These are phyloP conservation scores for Gymnocypris eckloni DNA, from an alignment of 2,797 vertebrate species.

Conservation along the genomic window DNA sequence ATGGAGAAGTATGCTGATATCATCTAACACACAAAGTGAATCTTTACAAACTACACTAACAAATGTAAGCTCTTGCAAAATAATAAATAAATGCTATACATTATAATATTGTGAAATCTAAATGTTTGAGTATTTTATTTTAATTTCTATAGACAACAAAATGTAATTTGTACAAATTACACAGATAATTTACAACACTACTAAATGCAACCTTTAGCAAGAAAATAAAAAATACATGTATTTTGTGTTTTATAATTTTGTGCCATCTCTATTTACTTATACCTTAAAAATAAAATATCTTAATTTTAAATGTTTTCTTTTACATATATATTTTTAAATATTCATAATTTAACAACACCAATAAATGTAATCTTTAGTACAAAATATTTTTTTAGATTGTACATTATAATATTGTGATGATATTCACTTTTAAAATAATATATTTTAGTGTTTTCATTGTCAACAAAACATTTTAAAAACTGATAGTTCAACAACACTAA, in stretches of 20 bases:
- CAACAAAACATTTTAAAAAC: background rate
- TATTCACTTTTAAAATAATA: background rate
- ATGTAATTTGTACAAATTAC: background rate
- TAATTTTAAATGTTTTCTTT: background rate
- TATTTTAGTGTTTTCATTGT: background rate
- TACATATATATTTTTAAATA: background rate
- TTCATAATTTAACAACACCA: background rate
- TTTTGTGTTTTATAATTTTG: background rate
- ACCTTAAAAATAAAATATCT: background rate
- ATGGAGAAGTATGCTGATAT: slow-evolving; percentile 77
- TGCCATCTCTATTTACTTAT: background rate
- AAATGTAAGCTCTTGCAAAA: background rate
- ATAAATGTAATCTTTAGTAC: background rate
- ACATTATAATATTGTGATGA: background rate
- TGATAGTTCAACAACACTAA: background rate
- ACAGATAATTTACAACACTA: background rate
- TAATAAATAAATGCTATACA: no score
- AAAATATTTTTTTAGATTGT: background rate
- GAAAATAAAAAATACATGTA: background rate
- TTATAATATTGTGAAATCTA: background rate
- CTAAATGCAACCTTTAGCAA: background rate
- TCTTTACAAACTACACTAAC: background rate
- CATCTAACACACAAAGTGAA: background rate
- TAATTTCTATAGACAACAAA: no score
- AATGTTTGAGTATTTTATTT: background rate